Evolutionary conservation across 2,888 invertebrate genomes (phyloP).

Genomic region (Stenchaetothrips biformis): DNA sequence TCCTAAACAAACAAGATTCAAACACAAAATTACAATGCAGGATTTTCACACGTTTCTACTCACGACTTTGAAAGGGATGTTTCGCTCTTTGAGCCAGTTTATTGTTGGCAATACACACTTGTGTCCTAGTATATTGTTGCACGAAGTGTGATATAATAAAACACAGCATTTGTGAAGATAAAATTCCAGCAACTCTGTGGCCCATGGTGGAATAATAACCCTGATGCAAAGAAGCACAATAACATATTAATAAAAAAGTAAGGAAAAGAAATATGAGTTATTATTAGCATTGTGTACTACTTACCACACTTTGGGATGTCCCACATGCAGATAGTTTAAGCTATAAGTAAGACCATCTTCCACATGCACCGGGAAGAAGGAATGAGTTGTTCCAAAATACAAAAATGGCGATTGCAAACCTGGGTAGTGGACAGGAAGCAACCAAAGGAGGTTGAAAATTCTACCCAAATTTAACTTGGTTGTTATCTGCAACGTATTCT

Average conservation of each 20-base stretch:
- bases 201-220: slow-evolving; percentile 3
- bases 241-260: no score
- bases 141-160: not conserved
- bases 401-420: not conserved
- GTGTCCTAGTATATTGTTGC: not conserved
- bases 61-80: not conserved
- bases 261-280: no score
- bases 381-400: not conserved
- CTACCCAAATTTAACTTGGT: not conserved
- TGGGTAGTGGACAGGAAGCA: not conserved
- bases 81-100: not conserved
- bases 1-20: no score
- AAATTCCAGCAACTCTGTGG: not conserved
- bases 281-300: no score
- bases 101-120: not conserved
- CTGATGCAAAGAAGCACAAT: not conserved
- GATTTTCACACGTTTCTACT: not conserved
- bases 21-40: no score
- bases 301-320: not conserved
- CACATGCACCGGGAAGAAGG: not conserved
- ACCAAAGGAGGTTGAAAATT: not conserved
- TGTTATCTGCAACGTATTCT: not conserved
- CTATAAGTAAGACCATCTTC: not conserved
- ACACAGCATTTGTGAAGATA: not conserved
- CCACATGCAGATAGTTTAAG: not conserved